Base-by-base conservation (phyloP, 2,797 vertebrate species). In the Leuciscus waleckii region DNA sequence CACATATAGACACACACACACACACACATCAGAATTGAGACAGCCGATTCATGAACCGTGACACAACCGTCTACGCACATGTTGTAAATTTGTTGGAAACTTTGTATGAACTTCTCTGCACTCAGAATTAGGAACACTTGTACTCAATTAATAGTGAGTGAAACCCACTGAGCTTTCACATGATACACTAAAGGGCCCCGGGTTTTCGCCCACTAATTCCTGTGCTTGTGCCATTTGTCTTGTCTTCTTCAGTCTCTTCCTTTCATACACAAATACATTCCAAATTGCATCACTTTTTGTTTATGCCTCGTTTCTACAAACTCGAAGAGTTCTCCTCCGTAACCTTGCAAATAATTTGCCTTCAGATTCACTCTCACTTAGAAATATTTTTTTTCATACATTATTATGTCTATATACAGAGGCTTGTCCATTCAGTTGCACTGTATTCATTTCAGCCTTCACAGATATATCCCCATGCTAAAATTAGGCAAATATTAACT, bases 191-290 rank as follows among this genome's bases (percentile, higher is more conserved):
- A 85, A 89, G 86, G 91, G 88, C 68, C 26, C 9, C 32, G 14
- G 58, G 77, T 65, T 84, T 71, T 84, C 63, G 70, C 65, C 76
- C 70, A 61, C 61, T 91, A 92, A 92, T 90, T 93, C 87, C 91
- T 93, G 91, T 92, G 90, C 88, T 87, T 80, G 88, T 87, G 87
- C 90, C 89, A 91, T 92, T 93, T 89, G 89, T 92, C 85, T 92
- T 91, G 87, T 92, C 91, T 90, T 90, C 67, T 83, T 91, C 74
- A 13, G 19, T 91, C 82, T 89, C 86, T 88, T 91, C 82, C 88
- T 87, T 88, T 88, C 91, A 87, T 81, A 86, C 85, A 75, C 88
- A 89, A 88, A 93, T 90, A 89, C 89, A 92, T 91, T 87, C 84
- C 41, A 91, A 91, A 93, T 91, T 92, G 89, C 91, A 92, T 90